phyloP scores from a whole-genome alignment of 2,113 vertebrate genomes.

The Cygnus buccinator region DNA sequence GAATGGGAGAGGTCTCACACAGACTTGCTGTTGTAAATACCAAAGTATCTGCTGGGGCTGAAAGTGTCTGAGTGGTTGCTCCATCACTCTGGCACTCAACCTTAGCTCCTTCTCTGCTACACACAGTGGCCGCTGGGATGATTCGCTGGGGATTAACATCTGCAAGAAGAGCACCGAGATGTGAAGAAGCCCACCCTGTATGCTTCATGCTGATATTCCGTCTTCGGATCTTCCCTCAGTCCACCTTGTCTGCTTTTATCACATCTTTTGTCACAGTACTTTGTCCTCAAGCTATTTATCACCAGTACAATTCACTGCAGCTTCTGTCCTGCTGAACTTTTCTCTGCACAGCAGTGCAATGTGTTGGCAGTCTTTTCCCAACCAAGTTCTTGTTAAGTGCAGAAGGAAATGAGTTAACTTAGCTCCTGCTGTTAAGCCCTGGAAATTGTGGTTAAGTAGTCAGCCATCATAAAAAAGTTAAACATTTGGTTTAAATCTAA shows the following conservation, averaged over 20 bases:
- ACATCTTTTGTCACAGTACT: not conserved
- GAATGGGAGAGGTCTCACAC: not conserved
- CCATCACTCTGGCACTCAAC: not conserved
- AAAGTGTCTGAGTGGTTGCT: not conserved
- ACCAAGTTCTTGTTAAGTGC: constrained; percentile 49
- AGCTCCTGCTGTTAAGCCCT: constrained; percentile 66
- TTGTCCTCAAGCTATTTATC: not conserved
- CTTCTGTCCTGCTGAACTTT: not conserved
- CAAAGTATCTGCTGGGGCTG: not conserved
- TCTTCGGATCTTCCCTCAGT: not conserved
- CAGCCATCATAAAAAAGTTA: constrained; percentile 53
- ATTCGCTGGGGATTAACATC: not conserved
- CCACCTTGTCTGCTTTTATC: not conserved
- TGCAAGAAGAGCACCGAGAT: not conserved
- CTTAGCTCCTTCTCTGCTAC: not conserved
- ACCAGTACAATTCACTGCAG: not conserved
- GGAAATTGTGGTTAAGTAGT: constrained; percentile 64
- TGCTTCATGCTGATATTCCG: not conserved
- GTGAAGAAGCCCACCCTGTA: not conserved
- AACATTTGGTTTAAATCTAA: constrained; percentile 72
- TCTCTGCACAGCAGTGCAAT: not conserved
- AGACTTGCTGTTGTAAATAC: too few species aligned
- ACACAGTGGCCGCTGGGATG: not conserved
- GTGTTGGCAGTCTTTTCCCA: constrained; percentile 38
- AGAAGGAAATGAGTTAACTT: constrained; percentile 73